Evolutionary conservation across 2,797 vertebrate genomes (phyloP), one percentile per base, ranked within the genome.

Genomic region (Cyclura pinguis): DNA sequence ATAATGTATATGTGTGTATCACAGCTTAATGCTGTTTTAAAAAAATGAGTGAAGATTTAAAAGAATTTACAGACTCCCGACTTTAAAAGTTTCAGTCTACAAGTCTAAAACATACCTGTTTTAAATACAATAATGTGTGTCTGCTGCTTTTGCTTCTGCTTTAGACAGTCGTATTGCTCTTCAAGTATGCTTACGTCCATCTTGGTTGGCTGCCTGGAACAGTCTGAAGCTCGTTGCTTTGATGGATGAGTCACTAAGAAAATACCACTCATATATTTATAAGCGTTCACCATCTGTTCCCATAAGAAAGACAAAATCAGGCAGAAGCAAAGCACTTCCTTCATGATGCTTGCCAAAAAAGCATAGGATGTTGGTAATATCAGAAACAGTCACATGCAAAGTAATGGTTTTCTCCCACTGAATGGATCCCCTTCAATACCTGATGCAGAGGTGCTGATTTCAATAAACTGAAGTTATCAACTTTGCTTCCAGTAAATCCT

Each of bases 171-270:
- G 72, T 98, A 98, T 77, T 97, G 97, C 93, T 98, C 96, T 92
- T 97, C 96, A 38, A 98, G 95, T 27, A 95, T 87, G 85, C 95
- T 96, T 32, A 98, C 94, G 89, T 98, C 98, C 98, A 98, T 98
- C 95, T 95, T 93, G 89, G 90, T 94, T 57, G 91, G 94, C 92
- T 95, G 92, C 90, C 93, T 92, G 89, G 74, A 89, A 67, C 77
- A 4, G 50, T 97, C 95, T 93, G 96, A 93, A 93, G 91, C 93
- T 91, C 94, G 95, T 88, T 95, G 94, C 90, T 95, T 85, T 89
- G 92, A 94, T 67, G 92, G 93, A 73, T 96, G 96, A 97, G 92
- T 97, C 96, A 97, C 95, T 90, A 92, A 95, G 93, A 95, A 94
- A 93, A 96, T 95, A 96, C 94, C 94, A 81, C 93, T 94, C 92